Base-by-base conservation (phyloP, 1,140 invertebrate species). In the Phymastichus coffea region DNA sequence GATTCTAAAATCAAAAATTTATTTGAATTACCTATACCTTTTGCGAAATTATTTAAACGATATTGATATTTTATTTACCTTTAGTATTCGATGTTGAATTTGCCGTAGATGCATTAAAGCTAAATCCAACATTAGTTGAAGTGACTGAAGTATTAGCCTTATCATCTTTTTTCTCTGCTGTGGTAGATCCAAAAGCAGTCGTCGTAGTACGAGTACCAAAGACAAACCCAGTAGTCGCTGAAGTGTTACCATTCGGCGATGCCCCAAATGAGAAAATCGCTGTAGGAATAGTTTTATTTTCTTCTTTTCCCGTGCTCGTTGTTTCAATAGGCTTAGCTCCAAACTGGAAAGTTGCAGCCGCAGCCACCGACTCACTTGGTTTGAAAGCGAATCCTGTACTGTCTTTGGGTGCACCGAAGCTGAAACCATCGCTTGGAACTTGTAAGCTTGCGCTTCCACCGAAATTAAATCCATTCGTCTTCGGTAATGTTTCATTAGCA, bases 251-350 rank as follows among this genome's bases (percentile, higher is more conserved):
- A n/a, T 10, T 55, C 10, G 43, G 55, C 19, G 30, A 57, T 48
- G 76, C 58, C 22, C 75, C 74, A 63, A 82, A 83, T 8, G 70
- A 72, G 46, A 82, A 82, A 14, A 66, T 61, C 20, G 68, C 57
- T 0, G 47, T 30, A 2, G 49, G 10, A 0, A 19, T 6, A 20
- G 47, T 3, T 28, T 51, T 47, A 0, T 37, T 17, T n/a, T n/a
- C 35, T 15, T 53, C 48, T 15, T 62, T 23, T 0, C 19, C 23
- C 4, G 15, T 43, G 28, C 26, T 30, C 10, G 20, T 41, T 0
- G 14, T 12, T 23, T 55, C 38, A 1, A 10, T 10, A 10, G 54
- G 26, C 22, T 62, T 57, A 2, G 30, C 23, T 6, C 60, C 60
- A 30, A 62, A 62, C 9, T 62, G 60, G 20, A 57, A 56, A 6